These are phyloP conservation scores for Monochamus alternatus DNA, from an alignment of 2,888 invertebrate species.

Conservation along the genomic window DNA sequence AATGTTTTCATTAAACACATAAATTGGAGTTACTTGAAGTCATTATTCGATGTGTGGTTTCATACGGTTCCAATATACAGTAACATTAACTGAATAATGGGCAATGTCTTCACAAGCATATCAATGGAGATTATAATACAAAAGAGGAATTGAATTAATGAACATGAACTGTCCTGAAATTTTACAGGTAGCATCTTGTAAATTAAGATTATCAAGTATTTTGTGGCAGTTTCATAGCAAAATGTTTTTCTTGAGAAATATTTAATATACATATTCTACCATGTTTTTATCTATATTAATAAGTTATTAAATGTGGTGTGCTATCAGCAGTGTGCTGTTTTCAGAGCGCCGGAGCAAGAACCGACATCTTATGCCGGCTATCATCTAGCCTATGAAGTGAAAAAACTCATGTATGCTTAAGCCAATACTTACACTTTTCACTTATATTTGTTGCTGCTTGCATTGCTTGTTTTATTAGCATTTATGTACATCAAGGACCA, in stretches of 20 bases:
- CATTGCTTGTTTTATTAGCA: constrained; percentile 57
- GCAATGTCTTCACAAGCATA: too few relatives aligned
- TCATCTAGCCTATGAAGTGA: constrained; percentile 99
- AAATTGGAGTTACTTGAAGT: too few relatives aligned
- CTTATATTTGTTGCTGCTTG: constrained; percentile 64
- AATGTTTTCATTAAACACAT: too few relatives aligned
- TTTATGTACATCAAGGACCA: constrained; percentile 30
- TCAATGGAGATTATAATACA: too few relatives aligned
- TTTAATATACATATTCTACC: background rate
- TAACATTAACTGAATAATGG: too few relatives aligned
- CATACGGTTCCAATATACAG: too few relatives aligned
- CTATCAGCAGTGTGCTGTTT: constrained; percentile 77
- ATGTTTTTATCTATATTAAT: constrained; percentile 3
- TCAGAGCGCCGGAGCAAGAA: constrained; percentile 90
- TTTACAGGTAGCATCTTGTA: too few relatives aligned
- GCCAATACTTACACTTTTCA: constrained; percentile 71
- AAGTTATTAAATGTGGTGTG: constrained; percentile 63
- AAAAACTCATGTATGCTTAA: constrained; percentile 98
- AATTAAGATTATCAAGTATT: too few relatives aligned
- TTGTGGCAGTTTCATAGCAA: background rate
- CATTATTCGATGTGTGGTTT: too few relatives aligned
- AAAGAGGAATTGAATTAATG: too few relatives aligned
- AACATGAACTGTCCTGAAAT: too few relatives aligned
- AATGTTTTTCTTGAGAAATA: constrained; percentile 21
- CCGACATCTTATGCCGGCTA: constrained; percentile 97